Conservation (phyloP, 1,140 invertebrate species). For the Cherax quadricarinatus region DNA sequence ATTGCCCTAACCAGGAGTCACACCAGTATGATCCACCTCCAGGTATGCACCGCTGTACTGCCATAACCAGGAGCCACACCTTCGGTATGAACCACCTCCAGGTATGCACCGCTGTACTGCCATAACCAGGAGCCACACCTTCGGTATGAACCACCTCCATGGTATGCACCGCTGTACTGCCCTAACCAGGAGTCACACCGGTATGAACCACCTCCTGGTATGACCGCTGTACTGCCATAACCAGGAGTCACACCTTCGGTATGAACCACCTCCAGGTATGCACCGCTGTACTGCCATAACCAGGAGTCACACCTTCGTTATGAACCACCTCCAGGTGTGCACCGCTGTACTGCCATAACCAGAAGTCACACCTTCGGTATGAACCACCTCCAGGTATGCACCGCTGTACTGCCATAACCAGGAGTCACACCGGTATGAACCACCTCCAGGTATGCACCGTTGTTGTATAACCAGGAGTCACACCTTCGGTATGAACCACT, state of each 20-base stretch:
- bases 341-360: too few species aligned
- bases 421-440: slow-evolving; percentile 25
- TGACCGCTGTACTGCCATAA: too few species aligned
- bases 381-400: slow-evolving; percentile 45
- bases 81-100: slow-evolving; percentile 50
- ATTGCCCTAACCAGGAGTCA: too few species aligned
- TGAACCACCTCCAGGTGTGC: slow-evolving; percentile 47
- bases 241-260: slow-evolving; percentile 29
- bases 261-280: slow-evolving; percentile 51
- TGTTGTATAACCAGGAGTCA: too few species aligned
- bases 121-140: slow-evolving; percentile 26
- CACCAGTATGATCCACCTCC: slow-evolving; percentile 41
- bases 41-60: too few species aligned
- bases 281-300: too few species aligned
- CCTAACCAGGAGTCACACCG: slow-evolving; percentile 24
- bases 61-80: slow-evolving; percentile 22
- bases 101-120: too few species aligned
- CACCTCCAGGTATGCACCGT: slow-evolving; percentile 53
- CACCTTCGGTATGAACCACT: slow-evolving; percentile 38
- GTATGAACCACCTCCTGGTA: slow-evolving; percentile 53
- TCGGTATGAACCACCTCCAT: slow-evolving; percentile 49
- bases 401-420: too few species aligned
- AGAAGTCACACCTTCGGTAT: slow-evolving; percentile 40
- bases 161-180: too few species aligned
- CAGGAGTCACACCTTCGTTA: slow-evolving; percentile 24